Evolutionary conservation across 2,888 invertebrate species (phyloP).

Genomic region (Spodoptera exigua): DNA sequence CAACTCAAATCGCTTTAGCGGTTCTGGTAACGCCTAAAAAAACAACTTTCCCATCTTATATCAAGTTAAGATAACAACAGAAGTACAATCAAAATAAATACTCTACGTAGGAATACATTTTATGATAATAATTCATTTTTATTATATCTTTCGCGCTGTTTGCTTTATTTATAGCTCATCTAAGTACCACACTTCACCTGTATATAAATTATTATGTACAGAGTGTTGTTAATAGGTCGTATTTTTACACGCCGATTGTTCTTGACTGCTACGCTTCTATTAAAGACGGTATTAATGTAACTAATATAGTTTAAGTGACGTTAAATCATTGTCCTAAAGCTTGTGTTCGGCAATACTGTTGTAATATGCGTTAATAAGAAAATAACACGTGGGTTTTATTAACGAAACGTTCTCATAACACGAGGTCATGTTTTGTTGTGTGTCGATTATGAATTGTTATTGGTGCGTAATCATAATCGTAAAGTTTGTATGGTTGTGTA

Average conservation of each 20-base stretch:
- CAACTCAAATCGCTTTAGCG: constrained; percentile 65
- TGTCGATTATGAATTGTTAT: no score
- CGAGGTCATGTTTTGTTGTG: neutral
- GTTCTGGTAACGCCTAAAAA: constrained; percentile 66
- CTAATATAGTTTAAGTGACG: constrained; percentile 55
- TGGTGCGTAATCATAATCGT: no score
- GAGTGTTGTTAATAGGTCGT: constrained; percentile 78
- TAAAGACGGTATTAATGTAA: constrained; percentile 60
- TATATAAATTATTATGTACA: constrained; percentile 83
- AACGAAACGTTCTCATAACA: constrained; percentile 15
- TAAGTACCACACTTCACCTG: constrained; percentile 80
- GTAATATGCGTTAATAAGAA: constrained; percentile 35
- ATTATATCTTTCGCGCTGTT: constrained; percentile 88
- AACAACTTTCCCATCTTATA: constrained; percentile 70
- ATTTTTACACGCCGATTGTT: constrained; percentile 72
- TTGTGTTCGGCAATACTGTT: constrained; percentile 32
- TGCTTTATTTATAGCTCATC: constrained; percentile 86
- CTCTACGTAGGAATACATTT: constrained; percentile 82
- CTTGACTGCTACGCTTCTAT: constrained; percentile 56
- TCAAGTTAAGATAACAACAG: constrained; percentile 72
- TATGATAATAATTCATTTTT: constrained; percentile 88
- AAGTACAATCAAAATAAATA: constrained; percentile 76
- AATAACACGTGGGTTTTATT: constrained; percentile 43
- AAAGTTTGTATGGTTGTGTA: neutral
- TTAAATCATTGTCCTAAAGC: constrained; percentile 43